These are phyloP conservation scores for Lathronympha strigana DNA, from an alignment of 2,888 invertebrate species.

Conservation along the genomic window DNA sequence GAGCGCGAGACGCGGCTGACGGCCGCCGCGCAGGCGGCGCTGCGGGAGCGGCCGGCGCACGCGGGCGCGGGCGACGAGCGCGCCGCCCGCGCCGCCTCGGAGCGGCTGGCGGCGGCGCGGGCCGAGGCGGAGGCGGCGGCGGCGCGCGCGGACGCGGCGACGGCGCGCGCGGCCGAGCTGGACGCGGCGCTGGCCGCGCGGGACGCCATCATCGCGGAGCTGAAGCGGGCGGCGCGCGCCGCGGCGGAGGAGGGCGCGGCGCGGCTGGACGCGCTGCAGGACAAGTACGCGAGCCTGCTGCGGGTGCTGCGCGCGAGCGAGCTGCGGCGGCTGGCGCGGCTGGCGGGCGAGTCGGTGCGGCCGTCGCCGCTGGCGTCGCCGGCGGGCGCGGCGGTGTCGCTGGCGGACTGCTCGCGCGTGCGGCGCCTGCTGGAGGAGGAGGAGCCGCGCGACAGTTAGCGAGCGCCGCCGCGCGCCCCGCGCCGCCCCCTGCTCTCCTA, in stretches of 20 bases:
- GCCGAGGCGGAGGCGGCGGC: constrained; percentile 65
- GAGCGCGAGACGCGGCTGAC: constrained; percentile 71
- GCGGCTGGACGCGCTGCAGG: constrained; percentile 82
- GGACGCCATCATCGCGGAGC: constrained; percentile 74
- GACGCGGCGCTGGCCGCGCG: constrained; percentile 70
- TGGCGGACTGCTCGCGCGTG: constrained; percentile 49
- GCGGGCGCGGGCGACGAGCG: constrained; percentile 61
- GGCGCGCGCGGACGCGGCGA: constrained; percentile 70
- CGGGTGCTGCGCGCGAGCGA: constrained; percentile 83
- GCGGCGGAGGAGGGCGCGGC: constrained; percentile 86
- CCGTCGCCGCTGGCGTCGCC: constrained; percentile 61
- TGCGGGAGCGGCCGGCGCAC: constrained; percentile 83
- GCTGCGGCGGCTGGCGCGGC: constrained; percentile 80
- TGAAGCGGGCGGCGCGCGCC: constrained; percentile 76
- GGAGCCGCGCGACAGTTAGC: constrained; percentile 44
- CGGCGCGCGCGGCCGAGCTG: constrained; percentile 79
- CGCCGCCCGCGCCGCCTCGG: constrained; percentile 48
- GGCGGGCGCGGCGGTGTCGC: constrained; percentile 78
- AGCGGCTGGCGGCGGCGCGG: constrained; percentile 47
- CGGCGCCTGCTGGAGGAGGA: constrained; percentile 48
- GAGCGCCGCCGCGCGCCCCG: constrained; percentile 42
- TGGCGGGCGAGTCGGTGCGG: constrained; percentile 58
- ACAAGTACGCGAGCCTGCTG: constrained; percentile 84
- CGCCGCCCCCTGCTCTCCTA: constrained; percentile 34
- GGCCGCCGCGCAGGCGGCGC: constrained; percentile 72